Evolutionary conservation across 1,140 invertebrate species (phyloP).

Genomic region (Procambarus clarkii): DNA sequence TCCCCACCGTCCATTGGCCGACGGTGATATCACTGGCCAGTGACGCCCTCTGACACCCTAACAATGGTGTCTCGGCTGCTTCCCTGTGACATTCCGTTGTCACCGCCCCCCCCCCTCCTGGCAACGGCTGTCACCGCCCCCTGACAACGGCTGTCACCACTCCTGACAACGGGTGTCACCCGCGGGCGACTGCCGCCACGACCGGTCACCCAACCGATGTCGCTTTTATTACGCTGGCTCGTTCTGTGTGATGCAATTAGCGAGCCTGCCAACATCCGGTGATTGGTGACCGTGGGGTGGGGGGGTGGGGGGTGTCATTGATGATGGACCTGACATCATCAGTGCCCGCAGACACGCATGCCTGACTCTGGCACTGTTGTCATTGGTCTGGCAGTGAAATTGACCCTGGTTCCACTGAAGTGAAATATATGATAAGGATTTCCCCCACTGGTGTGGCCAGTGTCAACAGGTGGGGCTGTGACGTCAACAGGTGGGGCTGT

Average conservation of each 20-base stretch:
- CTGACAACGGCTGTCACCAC: not conserved
- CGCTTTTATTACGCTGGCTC: not conserved
- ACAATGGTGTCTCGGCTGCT: constrained; percentile 8
- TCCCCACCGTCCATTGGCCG: not conserved
- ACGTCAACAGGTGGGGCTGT: too few relatives aligned
- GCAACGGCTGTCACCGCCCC: not conserved
- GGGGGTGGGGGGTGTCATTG: not conserved
- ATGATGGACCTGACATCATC: not conserved
- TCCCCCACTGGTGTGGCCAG: too few relatives aligned
- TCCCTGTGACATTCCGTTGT: not conserved
- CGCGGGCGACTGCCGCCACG: too few relatives aligned
- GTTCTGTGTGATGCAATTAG: not conserved
- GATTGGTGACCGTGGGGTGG: not conserved
- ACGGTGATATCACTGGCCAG: constrained; percentile 7
- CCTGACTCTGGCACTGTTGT: too few relatives aligned
- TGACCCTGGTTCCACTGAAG: too few relatives aligned
- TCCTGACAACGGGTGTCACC: not conserved
- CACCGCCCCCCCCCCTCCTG: not conserved
- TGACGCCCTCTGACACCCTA: constrained; percentile 1
- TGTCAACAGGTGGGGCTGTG: too few relatives aligned
- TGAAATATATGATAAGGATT: too few relatives aligned
- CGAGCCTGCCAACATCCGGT: not conserved
- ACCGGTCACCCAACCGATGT: not conserved
- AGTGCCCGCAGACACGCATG: not conserved
- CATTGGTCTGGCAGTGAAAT: too few relatives aligned